Base-by-base conservation (phyloP, 1,140 invertebrate genomes). In the Philotrypesis tridentata region DNA sequence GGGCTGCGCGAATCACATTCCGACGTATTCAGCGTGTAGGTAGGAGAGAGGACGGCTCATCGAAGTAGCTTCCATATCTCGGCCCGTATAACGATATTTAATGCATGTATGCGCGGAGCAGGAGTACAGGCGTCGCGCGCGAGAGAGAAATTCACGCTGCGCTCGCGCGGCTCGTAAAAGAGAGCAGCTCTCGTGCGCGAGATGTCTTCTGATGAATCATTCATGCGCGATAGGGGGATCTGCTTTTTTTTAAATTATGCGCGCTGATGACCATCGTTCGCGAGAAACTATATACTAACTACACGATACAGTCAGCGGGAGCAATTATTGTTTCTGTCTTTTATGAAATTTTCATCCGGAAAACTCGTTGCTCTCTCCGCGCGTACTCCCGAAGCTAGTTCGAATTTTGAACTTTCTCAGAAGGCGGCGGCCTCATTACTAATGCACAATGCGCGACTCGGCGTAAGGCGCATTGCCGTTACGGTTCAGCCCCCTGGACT, bases 11-110 rank as follows among this genome's bases (percentile, higher is more conserved):
- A 55, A 55, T 55, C 48, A 21, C 21, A 55, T 55, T n/a, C 21
- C 48, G 48, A 55, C n/a, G 48, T 7, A n/a, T n/a, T 48, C 43
- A 25, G 61, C 3, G 61, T n/a, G n/a, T n/a, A n/a, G n/a, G n/a
- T n/a, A n/a, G n/a, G n/a, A n/a, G n/a, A n/a, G n/a, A 6, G 55
- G 12, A 14, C 23, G 61, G 8, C 14, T 65, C 61, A 12, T 29
- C 27, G 61, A 65, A 65, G 27, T 14, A n/a, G n/a, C n/a, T 29
- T 29, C 25, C 25, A 1, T 65, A 23, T 63, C n/a, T 27, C 61
- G 23, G n/a, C n/a, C n/a, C n/a, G n/a, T n/a, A n/a, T 65, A 65
- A 65, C 61, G 61, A 65, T 65, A 65, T 65, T n/a, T 65, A 65
- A 65, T 65, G 61, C 61, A 65, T 29, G 61, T 65, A 65, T 65